Base-by-base conservation (phyloP, 2,113 vertebrate genomes). In the Carettochelys insculpta region DNA sequence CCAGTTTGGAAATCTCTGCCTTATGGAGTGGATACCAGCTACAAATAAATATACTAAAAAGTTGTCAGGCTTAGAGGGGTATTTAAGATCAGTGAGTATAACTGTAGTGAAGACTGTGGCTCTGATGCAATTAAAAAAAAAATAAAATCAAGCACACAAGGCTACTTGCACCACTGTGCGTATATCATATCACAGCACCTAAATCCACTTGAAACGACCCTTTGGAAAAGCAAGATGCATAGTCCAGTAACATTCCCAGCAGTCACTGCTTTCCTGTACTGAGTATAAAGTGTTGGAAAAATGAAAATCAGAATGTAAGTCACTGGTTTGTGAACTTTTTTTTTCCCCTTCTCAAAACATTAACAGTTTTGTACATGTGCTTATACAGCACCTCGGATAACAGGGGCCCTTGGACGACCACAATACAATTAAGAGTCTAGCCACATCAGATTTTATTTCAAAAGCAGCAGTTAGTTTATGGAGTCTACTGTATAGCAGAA, bases 361-460 rank as follows among this genome's bases (percentile, higher is more conserved):
- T 52, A 29, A 16, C 19, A 52, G 65, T 38, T 71, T 84, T 0
- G 14, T 85, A 61, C 31, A n/a, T 0, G 0, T 22, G 82, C 80
- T 56, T 0, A 0, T 43, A 56, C 41, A 80, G 75, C 81, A 71
- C 38, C 20, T n/a, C 17, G 34, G 6, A 34, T 24, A 53, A 77
- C 47, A 31, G 3, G 14, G 14, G 8, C 1, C 19, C 45, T 54
- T 45, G 41, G 43, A 20, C 58, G 17, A 34, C 58, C 41, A 92
- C 83, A 89, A 77, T n/a, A 53, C n/a, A 87, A 56, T 68, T 5
- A 47, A 29, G 71, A 41, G 77, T 85, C 83, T 41, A 73, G 4
- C 6, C 34, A 13, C n/a, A 47, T 27, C 51, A 45, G 17, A 53
- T 0, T 2, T 50, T 41, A 41, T 0, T 24, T 5, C 73, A 65